These are phyloP conservation scores for Hippocampus abdominalis DNA, from an alignment of 2,113 vertebrate species.

Conservation along the genomic window DNA sequence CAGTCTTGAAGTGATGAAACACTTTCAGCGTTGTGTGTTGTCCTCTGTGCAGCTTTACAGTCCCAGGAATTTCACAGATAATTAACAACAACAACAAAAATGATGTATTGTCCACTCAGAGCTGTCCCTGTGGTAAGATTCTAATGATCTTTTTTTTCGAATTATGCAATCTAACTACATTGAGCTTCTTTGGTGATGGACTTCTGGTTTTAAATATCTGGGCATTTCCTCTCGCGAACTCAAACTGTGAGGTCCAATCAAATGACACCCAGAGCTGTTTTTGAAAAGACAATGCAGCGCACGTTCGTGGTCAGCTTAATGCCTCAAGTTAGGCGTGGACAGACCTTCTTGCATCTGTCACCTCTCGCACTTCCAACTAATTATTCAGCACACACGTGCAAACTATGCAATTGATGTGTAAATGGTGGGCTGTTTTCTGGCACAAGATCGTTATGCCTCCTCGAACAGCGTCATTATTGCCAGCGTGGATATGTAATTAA, in stretches of 20 bases:
- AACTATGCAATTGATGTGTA: conserved; percentile 30
- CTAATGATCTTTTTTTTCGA: background rate
- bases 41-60: conserved; percentile 12
- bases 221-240: background rate
- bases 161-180: no score
- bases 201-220: background rate
- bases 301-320: conserved; percentile 2
- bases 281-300: conserved; percentile 21
- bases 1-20: conserved; percentile 8
- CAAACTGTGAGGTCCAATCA: background rate
- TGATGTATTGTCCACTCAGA: background rate
- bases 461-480: conserved; percentile 47
- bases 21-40: conserved; percentile 6
- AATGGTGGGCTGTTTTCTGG: conserved; percentile 52
- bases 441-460: conserved; percentile 49
- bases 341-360: conserved; percentile 25
- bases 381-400: conserved; percentile 32
- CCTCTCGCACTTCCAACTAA: conserved; percentile 12
- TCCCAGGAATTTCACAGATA: background rate
- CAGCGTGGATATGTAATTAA: conserved; percentile 52
- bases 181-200: background rate
- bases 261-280: background rate
- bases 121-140: background rate
- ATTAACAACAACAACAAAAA: background rate
- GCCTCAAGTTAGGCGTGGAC: conserved; percentile 18